phyloP scores from a whole-genome alignment of 2,797 vertebrate genomes.

The Myiotriccus ornatus region DNA sequence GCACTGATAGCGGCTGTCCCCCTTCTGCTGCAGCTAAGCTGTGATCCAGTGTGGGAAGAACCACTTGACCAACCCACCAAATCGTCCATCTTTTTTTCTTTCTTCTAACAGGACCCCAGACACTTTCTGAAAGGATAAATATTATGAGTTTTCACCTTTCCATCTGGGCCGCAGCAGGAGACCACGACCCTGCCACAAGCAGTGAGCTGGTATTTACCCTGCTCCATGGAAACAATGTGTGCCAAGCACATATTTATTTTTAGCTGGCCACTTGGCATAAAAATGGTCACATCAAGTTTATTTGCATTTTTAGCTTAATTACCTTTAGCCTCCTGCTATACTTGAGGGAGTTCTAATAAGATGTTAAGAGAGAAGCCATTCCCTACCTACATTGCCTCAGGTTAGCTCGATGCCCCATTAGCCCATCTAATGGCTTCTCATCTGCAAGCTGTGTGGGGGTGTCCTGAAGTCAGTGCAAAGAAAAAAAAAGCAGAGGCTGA shows the following conservation, averaged over 20 bases:
- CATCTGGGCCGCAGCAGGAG: constrained; percentile 37
- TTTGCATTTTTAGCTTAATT: constrained; percentile 65
- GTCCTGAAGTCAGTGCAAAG: constrained; percentile 40
- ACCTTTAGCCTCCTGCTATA: constrained; percentile 60
- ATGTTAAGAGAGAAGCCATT: constrained; percentile 61
- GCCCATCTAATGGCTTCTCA: constrained; percentile 68
- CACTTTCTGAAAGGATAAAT: constrained; percentile 11
- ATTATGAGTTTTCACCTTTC: constrained; percentile 25
- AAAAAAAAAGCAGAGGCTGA: background rate
- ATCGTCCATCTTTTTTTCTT: background rate
- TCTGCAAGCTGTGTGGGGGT: constrained; percentile 17
- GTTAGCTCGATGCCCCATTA: constrained; percentile 75
- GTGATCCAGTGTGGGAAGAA: background rate
- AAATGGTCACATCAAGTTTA: constrained; percentile 42
- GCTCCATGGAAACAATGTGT: background rate
- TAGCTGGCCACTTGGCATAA: constrained; percentile 45
- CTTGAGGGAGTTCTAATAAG: constrained; percentile 67
- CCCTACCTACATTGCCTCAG: constrained; percentile 37
- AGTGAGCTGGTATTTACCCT: background rate
- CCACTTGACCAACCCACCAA: background rate
- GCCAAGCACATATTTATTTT: background rate
- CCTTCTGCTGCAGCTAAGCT: background rate
- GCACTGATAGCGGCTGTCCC: background rate
- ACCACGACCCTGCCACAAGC: background rate
- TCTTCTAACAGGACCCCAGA: constrained; percentile 27